These are phyloP conservation scores for Iguana delicatissima DNA, from an alignment of 2,797 vertebrate genomes.

Conservation along the genomic window DNA sequence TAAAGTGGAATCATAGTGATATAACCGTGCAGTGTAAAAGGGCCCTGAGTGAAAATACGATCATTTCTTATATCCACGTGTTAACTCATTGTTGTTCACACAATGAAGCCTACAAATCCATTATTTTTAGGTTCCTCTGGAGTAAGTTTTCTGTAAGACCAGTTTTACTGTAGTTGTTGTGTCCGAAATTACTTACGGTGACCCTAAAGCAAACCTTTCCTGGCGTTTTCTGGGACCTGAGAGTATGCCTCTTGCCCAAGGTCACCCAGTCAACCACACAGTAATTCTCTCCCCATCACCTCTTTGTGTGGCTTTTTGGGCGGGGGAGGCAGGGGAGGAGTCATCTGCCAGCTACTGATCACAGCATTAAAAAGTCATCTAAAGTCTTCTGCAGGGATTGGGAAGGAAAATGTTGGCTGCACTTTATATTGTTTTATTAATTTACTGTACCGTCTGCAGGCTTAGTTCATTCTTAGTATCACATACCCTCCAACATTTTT, in stretches of 20 bases:
- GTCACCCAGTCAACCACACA: no score
- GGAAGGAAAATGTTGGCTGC: not conserved
- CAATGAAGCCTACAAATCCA: no score
- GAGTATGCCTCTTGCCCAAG: no score
- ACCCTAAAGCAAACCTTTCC: no score
- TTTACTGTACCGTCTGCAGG: not conserved
- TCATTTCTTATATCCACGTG: no score
- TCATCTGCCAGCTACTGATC: not conserved
- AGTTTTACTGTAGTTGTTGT: not conserved
- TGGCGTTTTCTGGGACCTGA: no score
- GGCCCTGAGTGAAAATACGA: no score
- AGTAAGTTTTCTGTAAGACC: not conserved
- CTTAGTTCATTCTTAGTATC: not conserved
- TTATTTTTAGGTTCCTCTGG: not conserved
- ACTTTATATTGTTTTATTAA: conserved; percentile 23
- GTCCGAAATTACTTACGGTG: no score
- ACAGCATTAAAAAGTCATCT: conserved; percentile 15
- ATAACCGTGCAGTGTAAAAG: no score
- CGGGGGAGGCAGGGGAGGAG: not conserved
- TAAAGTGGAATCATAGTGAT: no score
- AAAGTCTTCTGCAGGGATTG: not conserved
- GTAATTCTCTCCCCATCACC: not conserved
- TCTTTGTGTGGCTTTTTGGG: not conserved
- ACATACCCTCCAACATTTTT: no score
- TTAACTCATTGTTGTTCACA: no score